A percentile compares a stretch with the other conserved stretches of the same genome.
Conservation (phyloP, 2,888 invertebrate species). For the Xestia c-nigrum region DNA sequence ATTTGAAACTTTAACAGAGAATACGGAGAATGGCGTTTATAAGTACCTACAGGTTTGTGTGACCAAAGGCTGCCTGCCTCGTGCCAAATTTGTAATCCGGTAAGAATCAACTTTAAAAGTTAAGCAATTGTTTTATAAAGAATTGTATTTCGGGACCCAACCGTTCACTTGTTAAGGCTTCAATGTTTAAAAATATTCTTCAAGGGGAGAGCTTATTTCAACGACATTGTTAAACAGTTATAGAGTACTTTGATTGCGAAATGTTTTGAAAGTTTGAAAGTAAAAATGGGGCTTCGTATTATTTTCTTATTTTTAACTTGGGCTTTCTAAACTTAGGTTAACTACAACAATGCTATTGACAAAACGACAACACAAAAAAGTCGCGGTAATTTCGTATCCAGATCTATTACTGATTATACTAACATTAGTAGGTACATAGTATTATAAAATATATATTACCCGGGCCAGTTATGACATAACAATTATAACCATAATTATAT, state of each 20-base stretch:
- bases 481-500: background rate
- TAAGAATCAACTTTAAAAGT: background rate
- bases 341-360: background rate
- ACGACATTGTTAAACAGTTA: background rate
- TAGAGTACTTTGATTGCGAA: background rate
- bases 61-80: background rate
- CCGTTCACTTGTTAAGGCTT: too few relatives aligned
- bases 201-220: background rate
- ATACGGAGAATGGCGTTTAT: background rate
- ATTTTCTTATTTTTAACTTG: background rate
- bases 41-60: background rate
- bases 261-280: background rate
- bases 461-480: background rate
- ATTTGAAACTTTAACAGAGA: background rate
- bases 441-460: background rate
- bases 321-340: background rate
- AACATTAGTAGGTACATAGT: background rate
- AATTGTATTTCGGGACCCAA: too few relatives aligned
- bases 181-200: background rate
- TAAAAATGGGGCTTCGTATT: background rate
- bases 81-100: background rate
- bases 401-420: background rate
- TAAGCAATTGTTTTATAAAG: background rate
- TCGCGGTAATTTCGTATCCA: background rate
- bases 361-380: background rate